Percentiles rank a stretch among this genome's conserved stretches.
phyloP scores from a whole-genome alignment of 1,140 invertebrate species.

The Agrypnia vestita region DNA sequence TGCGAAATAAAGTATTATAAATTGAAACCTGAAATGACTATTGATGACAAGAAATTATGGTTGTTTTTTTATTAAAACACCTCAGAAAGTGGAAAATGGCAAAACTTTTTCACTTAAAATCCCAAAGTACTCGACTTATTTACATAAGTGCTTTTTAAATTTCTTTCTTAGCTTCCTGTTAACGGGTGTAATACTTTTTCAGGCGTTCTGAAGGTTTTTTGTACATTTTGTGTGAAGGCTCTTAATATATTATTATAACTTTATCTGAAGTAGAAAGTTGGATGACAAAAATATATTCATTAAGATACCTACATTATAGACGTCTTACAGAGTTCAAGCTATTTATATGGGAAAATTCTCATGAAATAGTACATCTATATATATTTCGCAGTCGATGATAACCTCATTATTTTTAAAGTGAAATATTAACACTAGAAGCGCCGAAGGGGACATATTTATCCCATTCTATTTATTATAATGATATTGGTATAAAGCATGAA shows the following conservation, averaged over 20 bases:
- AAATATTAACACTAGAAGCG: too few species aligned
- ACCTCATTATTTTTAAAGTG: too few species aligned
- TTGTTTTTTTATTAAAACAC: constrained; percentile 1
- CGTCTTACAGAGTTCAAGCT: too few species aligned
- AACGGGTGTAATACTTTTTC: constrained; percentile 27
- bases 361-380: too few species aligned
- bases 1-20: neutral
- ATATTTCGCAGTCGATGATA: too few species aligned
- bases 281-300: too few species aligned
- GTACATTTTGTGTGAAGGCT: neutral
- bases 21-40: neutral
- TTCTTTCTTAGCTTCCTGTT: constrained; percentile 37
- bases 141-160: constrained; percentile 38
- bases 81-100: constrained; percentile 14
- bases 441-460: too few species aligned
- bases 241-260: neutral
- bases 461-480: too few species aligned
- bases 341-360: too few species aligned
- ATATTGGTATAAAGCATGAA: too few species aligned
- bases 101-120: constrained; percentile 36
- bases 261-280: too few species aligned
- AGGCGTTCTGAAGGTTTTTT: neutral
- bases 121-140: constrained; percentile 27
- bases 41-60: constrained; percentile 1
- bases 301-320: too few species aligned